phyloP scores from a whole-genome alignment of 1,140 invertebrate species.

The Sycophaga agraensis region DNA sequence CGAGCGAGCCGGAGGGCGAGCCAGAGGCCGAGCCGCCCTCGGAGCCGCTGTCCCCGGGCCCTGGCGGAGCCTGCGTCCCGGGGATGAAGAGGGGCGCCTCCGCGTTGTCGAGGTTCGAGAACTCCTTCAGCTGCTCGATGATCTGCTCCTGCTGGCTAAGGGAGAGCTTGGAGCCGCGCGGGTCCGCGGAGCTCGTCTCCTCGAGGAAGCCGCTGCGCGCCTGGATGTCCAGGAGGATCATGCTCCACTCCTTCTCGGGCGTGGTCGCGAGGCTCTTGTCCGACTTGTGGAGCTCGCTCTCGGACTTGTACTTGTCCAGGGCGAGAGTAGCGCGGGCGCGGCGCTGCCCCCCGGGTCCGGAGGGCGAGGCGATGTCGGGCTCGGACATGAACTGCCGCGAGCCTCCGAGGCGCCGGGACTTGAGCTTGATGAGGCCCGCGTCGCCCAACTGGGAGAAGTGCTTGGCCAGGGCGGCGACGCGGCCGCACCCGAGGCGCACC shows the following conservation, averaged over 20 bases:
- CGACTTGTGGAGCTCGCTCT: constrained; percentile 36
- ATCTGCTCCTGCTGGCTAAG: constrained; percentile 61
- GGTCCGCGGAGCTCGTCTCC: neutral
- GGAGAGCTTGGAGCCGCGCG: constrained; percentile 48
- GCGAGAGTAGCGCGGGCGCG: constrained; percentile 20
- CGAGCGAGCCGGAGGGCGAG: constrained; percentile 22
- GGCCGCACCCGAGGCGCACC: constrained; percentile 60
- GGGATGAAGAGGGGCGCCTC: constrained; percentile 48
- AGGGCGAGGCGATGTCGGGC: constrained; percentile 45
- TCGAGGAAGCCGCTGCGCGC: constrained; percentile 17
- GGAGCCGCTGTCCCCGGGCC: constrained; percentile 1
- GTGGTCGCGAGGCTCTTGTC: constrained; percentile 41
- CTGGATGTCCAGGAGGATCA: constrained; percentile 46
- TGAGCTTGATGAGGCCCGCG: constrained; percentile 50
- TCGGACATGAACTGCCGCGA: constrained; percentile 48
- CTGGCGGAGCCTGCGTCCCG: neutral
- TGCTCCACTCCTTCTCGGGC: constrained; percentile 47
- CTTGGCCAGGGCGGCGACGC: constrained; percentile 64
- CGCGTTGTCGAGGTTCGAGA: constrained; percentile 57
- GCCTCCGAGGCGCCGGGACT: constrained; percentile 35
- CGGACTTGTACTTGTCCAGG: constrained; percentile 41
- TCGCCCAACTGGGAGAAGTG: constrained; percentile 61
- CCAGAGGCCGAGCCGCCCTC: constrained; percentile 36
- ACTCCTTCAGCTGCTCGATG: constrained; percentile 62
- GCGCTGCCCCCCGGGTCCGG: constrained; percentile 27